A percentile compares a stretch with the other conserved stretches of the same genome.
phyloP scores from a whole-genome alignment of 2,888 invertebrate genomes.

The Acrocyrtus sp. region DNA sequence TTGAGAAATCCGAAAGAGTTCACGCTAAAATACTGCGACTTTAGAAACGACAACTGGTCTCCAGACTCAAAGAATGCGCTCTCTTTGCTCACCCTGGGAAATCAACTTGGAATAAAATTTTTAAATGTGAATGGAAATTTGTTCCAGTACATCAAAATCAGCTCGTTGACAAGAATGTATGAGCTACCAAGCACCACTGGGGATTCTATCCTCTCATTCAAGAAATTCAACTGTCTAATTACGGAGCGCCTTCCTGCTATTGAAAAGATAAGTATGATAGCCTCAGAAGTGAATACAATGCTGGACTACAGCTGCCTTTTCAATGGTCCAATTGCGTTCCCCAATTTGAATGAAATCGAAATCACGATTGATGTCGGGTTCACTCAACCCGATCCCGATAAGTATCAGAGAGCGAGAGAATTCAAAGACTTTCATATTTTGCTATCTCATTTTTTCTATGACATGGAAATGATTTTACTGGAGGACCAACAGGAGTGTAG shows the following conservation, averaged over 20 bases:
- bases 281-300: constrained; percentile 24
- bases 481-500: neutral
- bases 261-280: constrained; percentile 17
- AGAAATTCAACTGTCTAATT: constrained; percentile 23
- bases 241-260: constrained; percentile 17
- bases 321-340: constrained; percentile 16
- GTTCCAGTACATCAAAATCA: constrained; percentile 17
- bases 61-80: constrained; percentile 25
- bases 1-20: neutral
- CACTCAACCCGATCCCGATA: neutral
- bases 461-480: constrained; percentile 22
- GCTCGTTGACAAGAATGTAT: constrained; percentile 20
- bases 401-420: constrained; percentile 21
- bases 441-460: constrained; percentile 35
- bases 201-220: constrained; percentile 18
- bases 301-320: constrained; percentile 36
- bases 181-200: constrained; percentile 13
- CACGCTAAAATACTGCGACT: constrained; percentile 16
- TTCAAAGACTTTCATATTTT: constrained; percentile 5
- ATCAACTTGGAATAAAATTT: constrained; percentile 22
- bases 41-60: constrained; percentile 23
- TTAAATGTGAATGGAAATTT: constrained; percentile 26
- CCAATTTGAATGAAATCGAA: constrained; percentile 24
- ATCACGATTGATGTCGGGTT: constrained; percentile 15
- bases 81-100: constrained; percentile 15